A percentile compares a stretch with the other conserved stretches of the same genome.
These are phyloP conservation scores for Tympanuchus pallidicinctus DNA, from an alignment of 2,113 vertebrate species.

Conservation along the genomic window DNA sequence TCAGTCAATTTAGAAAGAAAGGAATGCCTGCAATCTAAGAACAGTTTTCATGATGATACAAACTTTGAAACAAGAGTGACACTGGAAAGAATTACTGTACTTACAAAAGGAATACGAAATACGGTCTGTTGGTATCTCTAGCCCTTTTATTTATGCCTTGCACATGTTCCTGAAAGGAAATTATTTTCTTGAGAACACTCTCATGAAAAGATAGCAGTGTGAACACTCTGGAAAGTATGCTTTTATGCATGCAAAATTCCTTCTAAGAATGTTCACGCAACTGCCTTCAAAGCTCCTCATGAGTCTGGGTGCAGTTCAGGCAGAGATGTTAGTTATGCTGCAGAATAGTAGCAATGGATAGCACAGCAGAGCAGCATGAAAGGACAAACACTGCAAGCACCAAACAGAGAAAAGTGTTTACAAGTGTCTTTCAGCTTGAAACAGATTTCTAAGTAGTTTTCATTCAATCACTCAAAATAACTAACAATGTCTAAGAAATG, in stretches of 20 bases:
- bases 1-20: neutral
- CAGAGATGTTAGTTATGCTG: neutral
- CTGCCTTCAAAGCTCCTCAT: neutral
- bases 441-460: neutral
- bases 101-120: neutral
- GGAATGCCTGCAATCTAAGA: neutral
- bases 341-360: neutral
- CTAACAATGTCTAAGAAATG: neutral
- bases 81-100: neutral
- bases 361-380: neutral
- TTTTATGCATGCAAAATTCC: neutral
- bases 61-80: neutral
- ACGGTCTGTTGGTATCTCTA: neutral
- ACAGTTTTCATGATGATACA: neutral
- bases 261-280: neutral
- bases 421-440: neutral
- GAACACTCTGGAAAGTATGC: neutral
- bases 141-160: neutral
- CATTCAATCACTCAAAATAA: neutral
- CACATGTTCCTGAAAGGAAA: neutral
- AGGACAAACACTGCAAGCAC: neutral
- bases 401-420: neutral
- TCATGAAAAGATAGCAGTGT: neutral
- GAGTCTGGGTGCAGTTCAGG: neutral
- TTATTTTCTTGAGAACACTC: neutral